phyloP scores from a whole-genome alignment of 2,113 vertebrate species.

The Porphyrio hochstetteri region DNA sequence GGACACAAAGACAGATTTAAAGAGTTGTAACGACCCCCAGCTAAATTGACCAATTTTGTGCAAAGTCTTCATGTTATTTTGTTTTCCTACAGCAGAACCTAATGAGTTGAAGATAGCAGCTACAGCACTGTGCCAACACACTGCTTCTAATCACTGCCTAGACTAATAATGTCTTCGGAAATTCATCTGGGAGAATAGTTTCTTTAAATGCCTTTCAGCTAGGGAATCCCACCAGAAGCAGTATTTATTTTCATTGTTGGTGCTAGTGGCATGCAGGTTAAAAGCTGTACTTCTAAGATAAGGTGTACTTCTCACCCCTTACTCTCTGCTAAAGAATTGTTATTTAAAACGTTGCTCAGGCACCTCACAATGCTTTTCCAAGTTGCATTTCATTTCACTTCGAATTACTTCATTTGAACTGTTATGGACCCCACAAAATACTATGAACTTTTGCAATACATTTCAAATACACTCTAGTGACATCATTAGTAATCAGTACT shows the following conservation, averaged over 20 bases:
- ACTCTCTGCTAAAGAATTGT: not conserved
- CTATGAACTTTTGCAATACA: not conserved
- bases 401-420: not conserved
- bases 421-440: not conserved
- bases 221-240: not conserved
- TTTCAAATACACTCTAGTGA: not conserved
- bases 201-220: not conserved
- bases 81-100: not conserved
- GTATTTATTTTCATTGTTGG: not conserved
- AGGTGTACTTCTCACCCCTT: not conserved
- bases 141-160: not conserved
- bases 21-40: not conserved
- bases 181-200: not conserved
- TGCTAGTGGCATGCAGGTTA: not conserved
- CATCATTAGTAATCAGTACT: not conserved
- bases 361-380: not conserved
- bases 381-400: not conserved
- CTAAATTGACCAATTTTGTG: not conserved
- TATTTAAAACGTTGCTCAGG: not conserved
- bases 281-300: constrained; percentile 18
- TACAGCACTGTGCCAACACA: not conserved
- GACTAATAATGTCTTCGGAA: not conserved
- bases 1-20: not conserved
- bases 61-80: not conserved
- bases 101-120: not conserved